A percentile compares a stretch with the other conserved stretches of the same genome.
Conservation (phyloP, 92 coral and sea anemone species). For the Parazoanthus atlanticus region DNA sequence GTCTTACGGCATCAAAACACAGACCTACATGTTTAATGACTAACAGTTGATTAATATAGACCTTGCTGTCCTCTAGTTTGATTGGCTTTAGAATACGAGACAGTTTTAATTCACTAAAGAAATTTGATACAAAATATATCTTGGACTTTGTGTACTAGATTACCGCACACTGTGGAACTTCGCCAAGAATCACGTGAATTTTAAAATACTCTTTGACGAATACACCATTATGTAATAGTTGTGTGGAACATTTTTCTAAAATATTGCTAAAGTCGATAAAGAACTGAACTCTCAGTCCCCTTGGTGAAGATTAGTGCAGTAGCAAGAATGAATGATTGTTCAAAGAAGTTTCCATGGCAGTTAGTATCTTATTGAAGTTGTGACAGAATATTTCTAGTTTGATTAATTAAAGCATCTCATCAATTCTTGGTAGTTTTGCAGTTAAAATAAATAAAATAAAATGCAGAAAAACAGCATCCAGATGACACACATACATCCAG, state of each 20-base stretch:
- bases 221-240: neutral
- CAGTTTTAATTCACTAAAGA: neutral
- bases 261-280: no score
- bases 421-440: neutral
- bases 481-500: no score
- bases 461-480: no score
- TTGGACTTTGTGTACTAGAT: neutral
- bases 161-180: no score
- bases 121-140: neutral
- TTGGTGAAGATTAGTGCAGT: neutral
- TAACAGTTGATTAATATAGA: neutral
- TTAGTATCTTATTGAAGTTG: neutral
- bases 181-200: neutral
- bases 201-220: neutral
- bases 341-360: neutral
- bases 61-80: neutral
- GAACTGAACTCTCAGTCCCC: neutral
- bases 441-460: no score
- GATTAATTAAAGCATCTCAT: no score
- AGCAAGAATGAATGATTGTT: neutral
- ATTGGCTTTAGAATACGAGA: neutral
- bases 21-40: neutral
- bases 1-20: slow-evolving; percentile 25
- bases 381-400: no score
- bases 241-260: no score